A percentile compares a stretch with the other conserved stretches of the same genome.
These are phyloP conservation scores for Temnothorax rugatulus DNA, from an alignment of 2,888 invertebrate genomes.

Conservation along the genomic window DNA sequence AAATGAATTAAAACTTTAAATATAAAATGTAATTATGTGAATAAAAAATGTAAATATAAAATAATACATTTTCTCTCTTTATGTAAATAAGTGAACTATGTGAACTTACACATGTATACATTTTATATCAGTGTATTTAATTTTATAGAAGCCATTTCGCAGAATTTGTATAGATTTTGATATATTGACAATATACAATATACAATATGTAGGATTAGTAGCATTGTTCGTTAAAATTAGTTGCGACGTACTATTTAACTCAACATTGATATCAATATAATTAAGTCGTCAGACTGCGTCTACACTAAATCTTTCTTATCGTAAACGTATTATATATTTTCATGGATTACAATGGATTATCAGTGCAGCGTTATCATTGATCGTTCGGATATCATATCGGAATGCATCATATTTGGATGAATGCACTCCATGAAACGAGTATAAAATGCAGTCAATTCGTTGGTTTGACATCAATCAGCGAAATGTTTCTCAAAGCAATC, in stretches of 20 bases:
- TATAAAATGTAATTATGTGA: not conserved
- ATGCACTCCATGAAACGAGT: slow-evolving; percentile 34
- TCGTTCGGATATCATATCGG: slow-evolving; percentile 28
- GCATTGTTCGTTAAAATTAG: not conserved
- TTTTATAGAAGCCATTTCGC: not conserved
- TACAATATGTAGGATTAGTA: not conserved
- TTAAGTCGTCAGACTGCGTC: not conserved
- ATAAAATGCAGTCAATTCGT: slow-evolving; percentile 49
- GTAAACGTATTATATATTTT: not conserved
- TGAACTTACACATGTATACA: not conserved
- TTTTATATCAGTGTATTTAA: not conserved
- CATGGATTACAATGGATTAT: slow-evolving; percentile 47
- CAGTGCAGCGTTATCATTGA: slow-evolving; percentile 4
- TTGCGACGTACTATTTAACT: not conserved
- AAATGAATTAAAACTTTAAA: not conserved
- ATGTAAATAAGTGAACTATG: not conserved
- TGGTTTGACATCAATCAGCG: slow-evolving; percentile 35
- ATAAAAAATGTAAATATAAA: not conserved
- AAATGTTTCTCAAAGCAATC: slow-evolving; percentile 71
- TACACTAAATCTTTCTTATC: slow-evolving; percentile 53
- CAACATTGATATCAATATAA: not conserved
- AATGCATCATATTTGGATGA: not conserved
- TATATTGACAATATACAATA: too few species aligned
- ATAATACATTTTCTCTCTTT: not conserved
- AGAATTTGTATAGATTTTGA: not conserved